Conservation (phyloP, 2,113 vertebrate species). For the Aptenodytes forsteri region DNA sequence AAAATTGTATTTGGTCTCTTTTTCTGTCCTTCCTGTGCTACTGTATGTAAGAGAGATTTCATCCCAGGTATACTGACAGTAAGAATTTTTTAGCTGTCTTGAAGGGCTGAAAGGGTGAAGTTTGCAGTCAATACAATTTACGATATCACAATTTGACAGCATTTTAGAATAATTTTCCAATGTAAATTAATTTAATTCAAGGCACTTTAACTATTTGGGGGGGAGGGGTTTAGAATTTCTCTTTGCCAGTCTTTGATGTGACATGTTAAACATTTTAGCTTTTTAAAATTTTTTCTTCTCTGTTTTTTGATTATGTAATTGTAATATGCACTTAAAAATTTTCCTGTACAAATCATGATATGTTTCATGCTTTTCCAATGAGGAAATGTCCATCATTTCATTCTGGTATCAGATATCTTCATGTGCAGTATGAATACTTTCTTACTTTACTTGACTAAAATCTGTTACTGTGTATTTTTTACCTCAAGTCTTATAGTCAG, state of each 20-base stretch:
- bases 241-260: not conserved
- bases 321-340: not conserved
- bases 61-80: not conserved
- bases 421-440: not conserved
- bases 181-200: not conserved
- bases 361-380: not conserved
- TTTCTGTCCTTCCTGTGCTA: not conserved
- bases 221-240: not conserved
- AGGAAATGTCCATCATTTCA: not conserved
- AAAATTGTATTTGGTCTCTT: not conserved
- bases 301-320: not conserved
- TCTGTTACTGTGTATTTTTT: not conserved
- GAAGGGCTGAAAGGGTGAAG: not conserved
- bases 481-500: not conserved
- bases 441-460: not conserved
- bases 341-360: not conserved
- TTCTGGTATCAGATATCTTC: not conserved
- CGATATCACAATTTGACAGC: not conserved
- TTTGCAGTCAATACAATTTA: not conserved
- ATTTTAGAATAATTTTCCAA: not conserved
- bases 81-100: not conserved
- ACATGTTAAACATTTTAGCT: not conserved
- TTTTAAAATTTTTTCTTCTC: not conserved
- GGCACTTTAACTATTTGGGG: not conserved
- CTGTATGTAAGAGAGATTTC: not conserved